Conservation (phyloP, 2,797 vertebrate species). For the Periophthalmus magnuspinnatus region DNA sequence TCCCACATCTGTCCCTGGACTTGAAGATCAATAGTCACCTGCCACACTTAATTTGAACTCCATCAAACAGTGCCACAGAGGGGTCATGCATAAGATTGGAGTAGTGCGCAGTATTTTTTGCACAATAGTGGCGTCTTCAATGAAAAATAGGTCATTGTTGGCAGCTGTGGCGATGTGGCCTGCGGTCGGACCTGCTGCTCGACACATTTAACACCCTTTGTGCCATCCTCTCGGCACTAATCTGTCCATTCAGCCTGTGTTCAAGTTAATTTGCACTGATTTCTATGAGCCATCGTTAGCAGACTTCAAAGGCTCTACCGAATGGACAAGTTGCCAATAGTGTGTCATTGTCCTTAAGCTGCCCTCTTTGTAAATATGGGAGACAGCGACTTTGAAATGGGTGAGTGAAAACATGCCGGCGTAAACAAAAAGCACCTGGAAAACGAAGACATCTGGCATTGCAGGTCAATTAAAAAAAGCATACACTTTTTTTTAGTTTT, state of each 20-base stretch:
- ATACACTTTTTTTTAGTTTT: neutral
- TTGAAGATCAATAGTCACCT: slow-evolving; percentile 86
- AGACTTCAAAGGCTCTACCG: slow-evolving; percentile 79
- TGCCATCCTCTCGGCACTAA: slow-evolving; percentile 81
- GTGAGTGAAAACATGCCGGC: slow-evolving; percentile 63
- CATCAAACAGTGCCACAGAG: slow-evolving; percentile 74
- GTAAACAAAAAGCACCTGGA: slow-evolving; percentile 56
- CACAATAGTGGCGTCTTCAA: slow-evolving; percentile 85
- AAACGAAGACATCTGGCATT: slow-evolving; percentile 37
- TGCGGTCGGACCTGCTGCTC: slow-evolving; percentile 77
- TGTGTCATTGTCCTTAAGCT: slow-evolving; percentile 74
- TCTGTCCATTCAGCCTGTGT: slow-evolving; percentile 91
- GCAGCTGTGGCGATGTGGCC: slow-evolving; percentile 90
- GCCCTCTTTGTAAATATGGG: slow-evolving; percentile 65
- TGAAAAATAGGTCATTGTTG: slow-evolving; percentile 77
- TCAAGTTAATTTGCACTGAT: slow-evolving; percentile 91
- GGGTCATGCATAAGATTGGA: slow-evolving; percentile 83
- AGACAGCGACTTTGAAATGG: slow-evolving; percentile 76
- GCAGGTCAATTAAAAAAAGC: neutral
- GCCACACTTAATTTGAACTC: slow-evolving; percentile 93
- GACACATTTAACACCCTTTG: slow-evolving; percentile 85
- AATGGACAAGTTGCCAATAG: slow-evolving; percentile 79
- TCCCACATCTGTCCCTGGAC: slow-evolving; percentile 87
- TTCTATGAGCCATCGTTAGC: slow-evolving; percentile 88
- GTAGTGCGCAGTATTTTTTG: slow-evolving; percentile 68